Evolutionary conservation across 2,113 vertebrate species (phyloP).

Genomic region (Donacobius atricapilla): DNA sequence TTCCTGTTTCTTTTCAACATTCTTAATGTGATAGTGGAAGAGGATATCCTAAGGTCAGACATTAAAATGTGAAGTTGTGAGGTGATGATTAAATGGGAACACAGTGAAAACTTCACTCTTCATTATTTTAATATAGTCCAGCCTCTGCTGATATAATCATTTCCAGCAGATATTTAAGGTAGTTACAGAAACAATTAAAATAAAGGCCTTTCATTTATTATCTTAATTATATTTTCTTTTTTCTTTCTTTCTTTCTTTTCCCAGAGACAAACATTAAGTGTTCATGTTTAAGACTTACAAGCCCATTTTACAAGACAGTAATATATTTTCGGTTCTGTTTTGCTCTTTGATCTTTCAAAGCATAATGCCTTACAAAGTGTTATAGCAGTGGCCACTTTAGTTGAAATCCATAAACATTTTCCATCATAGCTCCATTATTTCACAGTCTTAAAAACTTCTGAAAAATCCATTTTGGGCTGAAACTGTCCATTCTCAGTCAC

Average conservation of each 20-base stretch:
- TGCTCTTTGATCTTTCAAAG: conserved; percentile 40
- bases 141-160: conserved; percentile 28
- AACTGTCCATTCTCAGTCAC: neutral
- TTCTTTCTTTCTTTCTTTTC: neutral
- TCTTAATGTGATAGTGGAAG: conserved; percentile 65
- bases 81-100: conserved; percentile 62
- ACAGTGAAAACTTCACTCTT: conserved; percentile 64
- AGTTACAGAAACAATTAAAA: conserved; percentile 60
- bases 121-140: conserved; percentile 56
- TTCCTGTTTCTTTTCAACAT: conserved; percentile 72
- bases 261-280: neutral
- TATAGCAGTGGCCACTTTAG: neutral
- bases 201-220: conserved; percentile 61
- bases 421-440: neutral
- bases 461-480: neutral
- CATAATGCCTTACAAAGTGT: neutral
- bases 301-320: conserved; percentile 24
- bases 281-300: conserved; percentile 8
- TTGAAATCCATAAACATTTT: conserved; percentile 17
- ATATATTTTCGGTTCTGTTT: neutral
- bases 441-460: neutral
- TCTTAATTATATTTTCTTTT: conserved; percentile 49
- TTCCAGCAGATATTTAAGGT: conserved; percentile 58
- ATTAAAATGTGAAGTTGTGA: conserved; percentile 64
- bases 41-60: conserved; percentile 68